phyloP scores from a whole-genome alignment of 2,113 vertebrate genomes.

The Larimichthys crocea region DNA sequence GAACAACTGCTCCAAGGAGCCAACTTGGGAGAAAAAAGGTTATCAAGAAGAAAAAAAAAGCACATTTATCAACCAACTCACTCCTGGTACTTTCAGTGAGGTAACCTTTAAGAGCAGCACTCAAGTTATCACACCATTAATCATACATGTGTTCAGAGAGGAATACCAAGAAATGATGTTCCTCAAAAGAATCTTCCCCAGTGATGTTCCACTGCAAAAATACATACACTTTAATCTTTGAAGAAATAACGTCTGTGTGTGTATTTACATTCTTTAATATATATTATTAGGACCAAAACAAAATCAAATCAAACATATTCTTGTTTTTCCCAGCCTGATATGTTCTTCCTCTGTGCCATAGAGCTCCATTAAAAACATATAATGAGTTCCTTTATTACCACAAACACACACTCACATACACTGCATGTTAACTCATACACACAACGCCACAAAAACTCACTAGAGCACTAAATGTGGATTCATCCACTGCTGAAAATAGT shows the following conservation, averaged over 20 bases:
- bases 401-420: not conserved
- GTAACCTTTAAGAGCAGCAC: not conserved
- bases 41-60: not conserved
- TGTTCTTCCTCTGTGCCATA: too few relatives aligned
- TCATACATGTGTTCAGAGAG: not conserved
- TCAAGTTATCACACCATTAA: not conserved
- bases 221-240: too few relatives aligned
- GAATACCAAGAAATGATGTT: not conserved
- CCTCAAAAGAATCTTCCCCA: too few relatives aligned
- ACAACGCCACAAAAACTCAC: not conserved
- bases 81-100: not conserved
- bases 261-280: too few relatives aligned
- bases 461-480: not conserved
- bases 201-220: not conserved
- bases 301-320: too few relatives aligned
- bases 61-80: not conserved
- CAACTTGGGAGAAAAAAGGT: too few relatives aligned
- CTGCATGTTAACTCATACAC: not conserved
- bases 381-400: not conserved
- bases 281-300: too few relatives aligned
- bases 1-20: not conserved
- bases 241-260: too few relatives aligned
- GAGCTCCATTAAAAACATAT: too few relatives aligned
- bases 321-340: too few relatives aligned
- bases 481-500: not conserved